Evolutionary conservation across 2,797 vertebrate genomes (phyloP), one percentile per base, ranked within the genome.

Genomic region (Brachyrhaphis roseni): DNA sequence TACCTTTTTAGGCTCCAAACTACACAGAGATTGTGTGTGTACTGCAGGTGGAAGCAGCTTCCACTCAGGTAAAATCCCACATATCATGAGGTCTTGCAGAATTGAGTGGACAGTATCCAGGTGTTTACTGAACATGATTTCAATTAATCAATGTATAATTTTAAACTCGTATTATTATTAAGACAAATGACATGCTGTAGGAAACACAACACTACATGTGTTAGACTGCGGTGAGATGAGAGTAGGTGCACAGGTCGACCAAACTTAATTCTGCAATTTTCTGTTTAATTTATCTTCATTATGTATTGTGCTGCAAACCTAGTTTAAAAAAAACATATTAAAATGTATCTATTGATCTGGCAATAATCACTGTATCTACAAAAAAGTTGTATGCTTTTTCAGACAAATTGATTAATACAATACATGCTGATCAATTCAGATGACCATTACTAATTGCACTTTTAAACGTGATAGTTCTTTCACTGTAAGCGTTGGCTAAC

Each of bases 371-470:
- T 91, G 86, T 93, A 90, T 89, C 86, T 94, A 92, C 83, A 39
- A 95, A 95, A 95, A 94, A 93, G 94, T 88, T 87, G 93, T 90
- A 92, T 92, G 90, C 86, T 91, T 91, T 87, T 59, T 91, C 89
- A 94, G 88, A 95, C 91, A 93, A 92, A 90, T 92, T 79, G 91
- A 91, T 92, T 81, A 90, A 90, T 90, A 94, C 92, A 94, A 93
- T 87, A 94, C 91, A 94, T 91, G 91, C 94, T 91, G 89, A 94
- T 95, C 91, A 94, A 90, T 92, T 95, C 91, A 86, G 85, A 95
- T 94, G 94, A 94, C 89, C 91, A 91, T 90, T 94, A 92, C 93
- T 96, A 96, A 96, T 96, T 96, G 96, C 96, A 96, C 96, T 96
- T 96, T 93, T 89, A 89, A 89, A 90, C 90, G 89, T 92, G 86